A percentile compares a stretch with the other conserved stretches of the same genome.
phyloP scores from a whole-genome alignment of 2,113 vertebrate genomes.

The Podarcis muralis region DNA sequence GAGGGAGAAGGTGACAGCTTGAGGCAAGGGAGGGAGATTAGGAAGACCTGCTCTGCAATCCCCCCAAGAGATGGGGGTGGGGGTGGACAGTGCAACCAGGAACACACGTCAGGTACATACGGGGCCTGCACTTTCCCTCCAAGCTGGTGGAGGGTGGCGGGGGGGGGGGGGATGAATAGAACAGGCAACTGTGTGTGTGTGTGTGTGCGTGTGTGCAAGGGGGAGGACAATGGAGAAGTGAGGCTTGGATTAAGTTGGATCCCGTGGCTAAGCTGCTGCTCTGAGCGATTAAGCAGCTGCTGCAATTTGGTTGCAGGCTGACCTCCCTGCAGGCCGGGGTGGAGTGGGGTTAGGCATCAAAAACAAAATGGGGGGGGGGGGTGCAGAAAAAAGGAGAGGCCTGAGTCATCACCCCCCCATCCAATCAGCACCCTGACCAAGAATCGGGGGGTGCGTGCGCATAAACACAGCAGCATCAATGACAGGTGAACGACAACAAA shows the following conservation, averaged over 20 bases:
- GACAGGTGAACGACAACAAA: no score
- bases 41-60: neutral
- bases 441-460: neutral
- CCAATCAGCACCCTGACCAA: neutral
- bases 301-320: constrained; percentile 11
- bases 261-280: constrained; percentile 16
- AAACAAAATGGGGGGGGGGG: neutral
- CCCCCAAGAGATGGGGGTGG: neutral
- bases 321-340: neutral
- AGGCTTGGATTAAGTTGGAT: constrained; percentile 29
- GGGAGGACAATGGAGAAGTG: constrained; percentile 8
- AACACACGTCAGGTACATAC: neutral
- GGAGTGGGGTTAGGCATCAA: neutral
- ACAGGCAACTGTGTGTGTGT: neutral
- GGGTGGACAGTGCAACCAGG: neutral
- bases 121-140: neutral
- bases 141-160: no score
- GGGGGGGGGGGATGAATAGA: neutral
- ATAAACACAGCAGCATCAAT: fast-evolving
- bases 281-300: constrained; percentile 23
- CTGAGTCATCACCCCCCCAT: neutral
- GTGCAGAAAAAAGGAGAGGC: neutral
- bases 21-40: neutral
- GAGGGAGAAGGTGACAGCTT: neutral
- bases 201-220: neutral